Conservation (phyloP, 2,888 invertebrate genomes). For the Prosapia bicincta region DNA sequence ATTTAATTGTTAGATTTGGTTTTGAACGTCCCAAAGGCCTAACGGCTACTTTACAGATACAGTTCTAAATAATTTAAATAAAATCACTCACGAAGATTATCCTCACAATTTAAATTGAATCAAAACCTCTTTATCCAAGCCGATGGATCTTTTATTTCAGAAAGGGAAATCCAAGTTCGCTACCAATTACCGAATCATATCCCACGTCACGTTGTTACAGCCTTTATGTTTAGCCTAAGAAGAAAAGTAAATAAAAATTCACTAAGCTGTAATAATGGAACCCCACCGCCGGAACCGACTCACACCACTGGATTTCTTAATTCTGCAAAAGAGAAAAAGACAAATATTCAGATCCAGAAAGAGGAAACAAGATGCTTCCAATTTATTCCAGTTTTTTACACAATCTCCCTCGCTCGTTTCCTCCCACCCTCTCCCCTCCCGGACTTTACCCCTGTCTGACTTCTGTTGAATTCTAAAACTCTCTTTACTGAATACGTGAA, state of each 20-base stretch:
- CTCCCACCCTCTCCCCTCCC: background rate
- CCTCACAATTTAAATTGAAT: background rate
- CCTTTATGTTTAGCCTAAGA: background rate
- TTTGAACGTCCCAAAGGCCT: too few relatives aligned
- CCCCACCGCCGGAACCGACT: background rate
- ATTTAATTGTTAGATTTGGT: too few relatives aligned
- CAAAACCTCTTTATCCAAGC: background rate
- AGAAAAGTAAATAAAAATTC: constrained; percentile 2
- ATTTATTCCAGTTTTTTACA: background rate
- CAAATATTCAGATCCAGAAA: background rate
- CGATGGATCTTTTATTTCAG: background rate
- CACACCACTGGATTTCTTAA: background rate
- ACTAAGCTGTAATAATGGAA: too few relatives aligned
- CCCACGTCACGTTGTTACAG: background rate
- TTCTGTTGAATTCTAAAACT: background rate
- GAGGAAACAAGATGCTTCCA: constrained; percentile 2
- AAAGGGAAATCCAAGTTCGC: background rate
- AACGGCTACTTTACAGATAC: too few relatives aligned
- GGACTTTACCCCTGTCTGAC: background rate
- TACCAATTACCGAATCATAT: background rate
- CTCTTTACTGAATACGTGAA: background rate
- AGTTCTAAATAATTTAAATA: too few relatives aligned
- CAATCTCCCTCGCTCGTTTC: constrained; percentile 2
- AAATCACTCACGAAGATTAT: too few relatives aligned
- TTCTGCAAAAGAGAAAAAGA: background rate